These are phyloP conservation scores for Onchidella celtica DNA, from an alignment of 2,888 invertebrate genomes.

Conservation along the genomic window DNA sequence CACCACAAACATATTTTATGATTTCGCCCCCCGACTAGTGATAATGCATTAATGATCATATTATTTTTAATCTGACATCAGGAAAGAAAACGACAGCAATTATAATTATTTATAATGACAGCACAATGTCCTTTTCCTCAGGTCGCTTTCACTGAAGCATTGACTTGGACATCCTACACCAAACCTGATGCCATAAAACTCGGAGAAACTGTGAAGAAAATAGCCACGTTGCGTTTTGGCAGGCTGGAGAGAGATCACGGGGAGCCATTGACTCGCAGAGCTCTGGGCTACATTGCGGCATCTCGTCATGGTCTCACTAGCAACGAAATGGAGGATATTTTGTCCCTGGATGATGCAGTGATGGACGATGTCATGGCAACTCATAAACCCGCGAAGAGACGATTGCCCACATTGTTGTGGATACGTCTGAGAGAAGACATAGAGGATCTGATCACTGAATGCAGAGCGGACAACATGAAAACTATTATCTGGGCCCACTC, in stretches of 20 bases:
- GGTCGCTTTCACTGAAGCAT: slow-evolving; percentile 68
- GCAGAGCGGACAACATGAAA: slow-evolving; percentile 64
- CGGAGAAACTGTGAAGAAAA: slow-evolving; percentile 66
- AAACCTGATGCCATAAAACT: slow-evolving; percentile 62
- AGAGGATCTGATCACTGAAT: slow-evolving; percentile 62
- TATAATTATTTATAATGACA: background rate
- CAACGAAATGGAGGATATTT: slow-evolving; percentile 87
- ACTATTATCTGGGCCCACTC: slow-evolving; percentile 85
- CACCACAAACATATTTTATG: too few relatives aligned
- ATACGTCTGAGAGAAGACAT: slow-evolving; percentile 68
- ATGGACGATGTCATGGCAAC: slow-evolving; percentile 65
- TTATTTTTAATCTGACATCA: background rate
- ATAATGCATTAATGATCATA: background rate
- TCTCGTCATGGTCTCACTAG: slow-evolving; percentile 77
- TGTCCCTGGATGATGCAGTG: slow-evolving; percentile 78
- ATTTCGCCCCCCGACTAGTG: too few relatives aligned
- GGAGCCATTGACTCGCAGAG: slow-evolving; percentile 77
- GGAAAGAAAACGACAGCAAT: too few relatives aligned
- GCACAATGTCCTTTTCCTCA: background rate
- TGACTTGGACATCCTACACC: slow-evolving; percentile 70
- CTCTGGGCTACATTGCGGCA: slow-evolving; percentile 87
- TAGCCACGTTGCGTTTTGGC: slow-evolving; percentile 69
- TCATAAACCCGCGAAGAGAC: slow-evolving; percentile 61
- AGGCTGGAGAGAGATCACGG: slow-evolving; percentile 75
- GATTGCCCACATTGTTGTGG: slow-evolving; percentile 74